Evolutionary conservation across 2,888 invertebrate genomes (phyloP), one percentile per base, ranked within the genome.

Genomic region (Ethmia dodecea): DNA sequence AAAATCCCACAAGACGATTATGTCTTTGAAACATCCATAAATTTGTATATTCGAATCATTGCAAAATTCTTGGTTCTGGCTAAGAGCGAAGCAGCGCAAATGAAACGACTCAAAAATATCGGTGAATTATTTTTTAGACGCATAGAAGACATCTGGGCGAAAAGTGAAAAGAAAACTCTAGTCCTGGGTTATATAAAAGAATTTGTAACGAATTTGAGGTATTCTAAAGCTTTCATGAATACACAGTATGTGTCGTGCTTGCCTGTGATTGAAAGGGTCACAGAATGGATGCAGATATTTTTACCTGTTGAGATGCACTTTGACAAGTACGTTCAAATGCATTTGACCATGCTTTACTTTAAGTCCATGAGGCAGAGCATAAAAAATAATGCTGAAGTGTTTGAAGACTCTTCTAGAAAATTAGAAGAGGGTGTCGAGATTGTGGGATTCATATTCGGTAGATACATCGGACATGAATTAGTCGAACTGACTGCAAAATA

Each of bases 311-410:
- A 72, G 20, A 35, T 52, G 35, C 40, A 67, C 38, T 70, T 76
- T 14, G 33, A 45, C 0, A 43, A 32, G 13, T 71, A 67, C 37
- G 55, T 54, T 0, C 32, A 45, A 3, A 39, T 76, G 28, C 69
- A 76, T 43, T 42, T 71, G 10, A 70, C 55, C 0, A 73, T 73
- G 64, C 41, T 72, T 13, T 78, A 64, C 41, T 68, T 45, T 28
- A 73, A 67, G 41, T 46, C 73, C 1, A 47, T 77, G 5, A 54
- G 60, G 22, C 55, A 66, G 26, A 46, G 57, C 14, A 37, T 59
- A 2, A 54, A 57, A 39, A 47, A 60, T 6, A 47, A 49, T 14
- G 57, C 68, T 2, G 53, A 53, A 31, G 30, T 68, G 5, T 73
- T 71, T 25, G 40, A 50, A 3, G 49, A 60, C 28, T 31, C 43